Percentiles rank a stretch among this genome's conserved stretches.
phyloP scores from a whole-genome alignment of 2,888 invertebrate genomes.

The Metacarcinus magister region DNA sequence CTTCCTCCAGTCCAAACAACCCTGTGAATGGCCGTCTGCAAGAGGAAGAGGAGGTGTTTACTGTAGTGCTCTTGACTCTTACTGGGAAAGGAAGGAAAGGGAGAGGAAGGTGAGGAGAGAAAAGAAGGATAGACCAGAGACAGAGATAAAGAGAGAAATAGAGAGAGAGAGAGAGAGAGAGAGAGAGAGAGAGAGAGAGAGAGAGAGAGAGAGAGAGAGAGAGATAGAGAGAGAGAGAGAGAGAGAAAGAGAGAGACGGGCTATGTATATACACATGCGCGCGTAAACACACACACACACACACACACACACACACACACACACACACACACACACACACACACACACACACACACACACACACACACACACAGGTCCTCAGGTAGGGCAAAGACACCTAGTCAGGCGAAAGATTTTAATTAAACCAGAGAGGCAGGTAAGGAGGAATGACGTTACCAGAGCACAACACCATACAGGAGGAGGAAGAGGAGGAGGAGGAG shows the following conservation, averaged over 20 bases:
- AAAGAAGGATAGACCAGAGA: not conserved
- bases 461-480: not conserved
- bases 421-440: slow-evolving; percentile 14
- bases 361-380: not conserved
- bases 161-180: no score
- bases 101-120: not conserved
- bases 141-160: not conserved
- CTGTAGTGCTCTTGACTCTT: slow-evolving; percentile 26
- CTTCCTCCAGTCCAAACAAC: slow-evolving; percentile 2
- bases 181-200: no score
- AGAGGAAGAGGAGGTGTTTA: slow-evolving; percentile 15
- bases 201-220: not conserved
- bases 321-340: slow-evolving; percentile 26
- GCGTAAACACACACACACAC: not conserved
- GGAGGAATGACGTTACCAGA: not conserved
- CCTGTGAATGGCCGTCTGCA: slow-evolving; percentile 4
- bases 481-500: not conserved
- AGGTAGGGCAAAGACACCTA: not conserved
- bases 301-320: slow-evolving; percentile 26
- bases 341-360: slow-evolving; percentile 21
- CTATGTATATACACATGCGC: not conserved
- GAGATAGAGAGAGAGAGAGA: not conserved
- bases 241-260: no score
- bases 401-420: slow-evolving; percentile 5
- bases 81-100: not conserved